Conservation (phyloP, 2,888 invertebrate genomes). For the Amphipoea lucens region DNA sequence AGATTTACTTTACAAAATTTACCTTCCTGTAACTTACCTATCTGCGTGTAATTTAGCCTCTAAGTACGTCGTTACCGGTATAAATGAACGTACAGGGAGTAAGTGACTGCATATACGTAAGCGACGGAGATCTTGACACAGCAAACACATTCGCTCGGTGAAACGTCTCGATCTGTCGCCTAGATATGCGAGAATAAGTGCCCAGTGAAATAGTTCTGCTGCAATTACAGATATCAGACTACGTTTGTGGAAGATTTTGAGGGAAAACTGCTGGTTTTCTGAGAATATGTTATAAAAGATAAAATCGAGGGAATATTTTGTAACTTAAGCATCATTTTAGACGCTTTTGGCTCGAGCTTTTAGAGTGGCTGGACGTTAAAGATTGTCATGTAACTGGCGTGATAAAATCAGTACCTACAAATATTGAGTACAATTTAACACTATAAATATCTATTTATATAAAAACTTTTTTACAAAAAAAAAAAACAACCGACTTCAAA, state of each 20-base stretch:
- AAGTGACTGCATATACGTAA: constrained; percentile 58
- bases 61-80: constrained; percentile 38
- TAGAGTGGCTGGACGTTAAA: neutral
- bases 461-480: too few relatives aligned
- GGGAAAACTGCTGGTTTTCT: constrained; percentile 26
- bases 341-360: neutral
- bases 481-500: too few relatives aligned
- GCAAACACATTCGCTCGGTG: constrained; percentile 64
- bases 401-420: neutral
- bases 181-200: constrained; percentile 59
- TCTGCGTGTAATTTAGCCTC: constrained; percentile 27
- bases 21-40: constrained; percentile 1
- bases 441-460: neutral
- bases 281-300: constrained; percentile 24
- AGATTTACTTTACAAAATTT: neutral
- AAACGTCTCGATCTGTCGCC: constrained; percentile 51
- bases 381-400: neutral
- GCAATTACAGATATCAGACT: constrained; percentile 57
- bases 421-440: neutral
- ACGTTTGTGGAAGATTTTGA: constrained; percentile 29
- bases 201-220: constrained; percentile 51
- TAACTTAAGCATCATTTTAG: neutral
- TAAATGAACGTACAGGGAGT: constrained; percentile 47
- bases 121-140: constrained; percentile 61
- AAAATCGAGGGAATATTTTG: constrained; percentile 21